phyloP scores from a whole-genome alignment of 1,140 invertebrate genomes.

The Temnothorax longispinosus region DNA sequence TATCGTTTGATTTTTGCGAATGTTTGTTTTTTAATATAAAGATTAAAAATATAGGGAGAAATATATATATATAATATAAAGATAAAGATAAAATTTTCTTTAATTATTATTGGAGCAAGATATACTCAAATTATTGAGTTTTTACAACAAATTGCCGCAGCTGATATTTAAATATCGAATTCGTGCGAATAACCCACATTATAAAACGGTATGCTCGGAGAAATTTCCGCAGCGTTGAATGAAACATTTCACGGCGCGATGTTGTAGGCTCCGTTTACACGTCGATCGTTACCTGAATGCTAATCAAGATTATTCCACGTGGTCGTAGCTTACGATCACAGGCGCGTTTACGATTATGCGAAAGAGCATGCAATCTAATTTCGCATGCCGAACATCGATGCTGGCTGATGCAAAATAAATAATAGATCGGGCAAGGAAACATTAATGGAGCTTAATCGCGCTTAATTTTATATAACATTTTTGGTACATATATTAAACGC shows the following conservation, averaged over 20 bases:
- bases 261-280: conserved; percentile 58
- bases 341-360: conserved; percentile 26
- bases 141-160: background rate
- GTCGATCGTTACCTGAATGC: conserved; percentile 66
- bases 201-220: conserved; percentile 28
- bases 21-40: background rate
- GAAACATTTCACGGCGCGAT: conserved; percentile 62
- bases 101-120: background rate
- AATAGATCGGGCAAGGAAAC: background rate
- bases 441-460: background rate
- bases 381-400: conserved; percentile 15
- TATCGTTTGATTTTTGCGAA: background rate
- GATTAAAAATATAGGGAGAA: background rate
- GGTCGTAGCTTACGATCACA: conserved; percentile 46
- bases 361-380: conserved; percentile 24
- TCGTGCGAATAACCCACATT: conserved; percentile 1
- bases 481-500: background rate
- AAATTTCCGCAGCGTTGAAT: conserved; percentile 66
- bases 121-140: background rate
- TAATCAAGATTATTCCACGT: conserved; percentile 63
- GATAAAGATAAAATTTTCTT: background rate
- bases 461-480: background rate
- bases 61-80: background rate
- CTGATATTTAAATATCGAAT: conserved; percentile 6
- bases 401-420: conserved; percentile 11